Evolutionary conservation across 2,888 invertebrate species (phyloP).

Genomic region (Yponomeuta sedellus): DNA sequence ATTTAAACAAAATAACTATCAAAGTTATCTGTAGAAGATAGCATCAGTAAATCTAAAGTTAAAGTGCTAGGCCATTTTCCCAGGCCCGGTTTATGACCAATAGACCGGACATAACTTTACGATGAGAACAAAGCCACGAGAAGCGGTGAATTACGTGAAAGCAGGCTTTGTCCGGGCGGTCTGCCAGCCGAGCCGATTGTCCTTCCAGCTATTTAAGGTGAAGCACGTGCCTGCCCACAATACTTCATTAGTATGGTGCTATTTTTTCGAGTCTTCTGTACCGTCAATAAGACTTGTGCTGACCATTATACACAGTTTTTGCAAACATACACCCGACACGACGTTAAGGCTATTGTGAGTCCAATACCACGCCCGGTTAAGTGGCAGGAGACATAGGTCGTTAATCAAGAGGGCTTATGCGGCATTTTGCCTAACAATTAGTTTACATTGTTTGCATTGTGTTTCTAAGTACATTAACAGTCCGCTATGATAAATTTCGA

Average conservation of each 20-base stretch:
- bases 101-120: slow-evolving; percentile 17
- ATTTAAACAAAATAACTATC: too few species aligned
- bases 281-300: not conserved
- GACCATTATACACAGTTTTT: not conserved
- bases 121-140: slow-evolving; percentile 23
- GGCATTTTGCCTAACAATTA: slow-evolving; percentile 38
- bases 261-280: not conserved
- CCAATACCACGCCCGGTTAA: not conserved
- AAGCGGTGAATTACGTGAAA: slow-evolving; percentile 28
- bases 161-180: slow-evolving; percentile 24
- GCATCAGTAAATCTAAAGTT: not conserved
- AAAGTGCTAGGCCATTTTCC: not conserved
- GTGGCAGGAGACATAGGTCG: not conserved
- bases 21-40: not conserved
- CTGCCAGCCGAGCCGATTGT: slow-evolving; percentile 12
- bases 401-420: slow-evolving; percentile 11
- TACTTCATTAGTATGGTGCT: slow-evolving; percentile 8
- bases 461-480: slow-evolving; percentile 35
- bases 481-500: slow-evolving; percentile 32
- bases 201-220: slow-evolving; percentile 24
- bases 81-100: slow-evolving; percentile 22
- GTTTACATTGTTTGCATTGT: slow-evolving; percentile 49
- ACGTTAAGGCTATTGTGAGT: not conserved
- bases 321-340: not conserved
- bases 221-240: slow-evolving; percentile 24